Evolutionary conservation across 1,140 invertebrate species (phyloP).

Genomic region (Temnothorax curvispinosus): DNA sequence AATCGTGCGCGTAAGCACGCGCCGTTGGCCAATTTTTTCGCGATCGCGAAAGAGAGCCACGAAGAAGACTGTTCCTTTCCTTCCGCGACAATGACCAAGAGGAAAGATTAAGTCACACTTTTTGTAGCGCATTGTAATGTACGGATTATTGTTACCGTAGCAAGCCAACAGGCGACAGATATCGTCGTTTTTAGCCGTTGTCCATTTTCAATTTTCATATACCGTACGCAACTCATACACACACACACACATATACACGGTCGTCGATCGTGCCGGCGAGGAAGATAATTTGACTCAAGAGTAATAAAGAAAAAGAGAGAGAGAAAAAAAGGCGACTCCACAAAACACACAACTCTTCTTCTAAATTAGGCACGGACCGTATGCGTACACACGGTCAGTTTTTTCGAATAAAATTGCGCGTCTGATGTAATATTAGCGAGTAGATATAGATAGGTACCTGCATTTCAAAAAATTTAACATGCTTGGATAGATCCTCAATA

Average conservation of each 20-base stretch:
- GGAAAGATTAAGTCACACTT: slow-evolving; percentile 52
- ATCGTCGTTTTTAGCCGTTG: slow-evolving; percentile 18
- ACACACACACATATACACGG: background rate
- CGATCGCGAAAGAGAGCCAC: slow-evolving; percentile 35
- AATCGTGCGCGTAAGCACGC: slow-evolving; percentile 18
- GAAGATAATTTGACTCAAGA: slow-evolving; percentile 55
- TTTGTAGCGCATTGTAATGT: slow-evolving; percentile 46
- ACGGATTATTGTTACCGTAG: slow-evolving; percentile 43
- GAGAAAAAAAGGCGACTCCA: slow-evolving; percentile 29
- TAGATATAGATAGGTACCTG: slow-evolving; percentile 84
- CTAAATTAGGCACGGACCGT: slow-evolving; percentile 61
- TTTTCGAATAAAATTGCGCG: slow-evolving; percentile 77
- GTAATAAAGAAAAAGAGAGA: slow-evolving; percentile 1
- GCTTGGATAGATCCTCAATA: slow-evolving; percentile 84
- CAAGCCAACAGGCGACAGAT: background rate
- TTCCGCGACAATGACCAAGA: slow-evolving; percentile 48
- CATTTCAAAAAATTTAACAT: slow-evolving; percentile 84
- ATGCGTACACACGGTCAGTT: slow-evolving; percentile 59
- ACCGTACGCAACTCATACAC: background rate
- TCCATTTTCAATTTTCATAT: background rate
- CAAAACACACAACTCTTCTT: slow-evolving; percentile 63
- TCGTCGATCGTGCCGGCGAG: slow-evolving; percentile 55
- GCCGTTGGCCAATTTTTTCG: slow-evolving; percentile 24
- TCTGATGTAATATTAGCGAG: slow-evolving; percentile 81
- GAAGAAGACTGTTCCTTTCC: slow-evolving; percentile 56